A percentile compares a stretch with the other conserved stretches of the same genome.
phyloP scores from a whole-genome alignment of 2,888 invertebrate species.

The Caenorhabditis drosophilae region DNA sequence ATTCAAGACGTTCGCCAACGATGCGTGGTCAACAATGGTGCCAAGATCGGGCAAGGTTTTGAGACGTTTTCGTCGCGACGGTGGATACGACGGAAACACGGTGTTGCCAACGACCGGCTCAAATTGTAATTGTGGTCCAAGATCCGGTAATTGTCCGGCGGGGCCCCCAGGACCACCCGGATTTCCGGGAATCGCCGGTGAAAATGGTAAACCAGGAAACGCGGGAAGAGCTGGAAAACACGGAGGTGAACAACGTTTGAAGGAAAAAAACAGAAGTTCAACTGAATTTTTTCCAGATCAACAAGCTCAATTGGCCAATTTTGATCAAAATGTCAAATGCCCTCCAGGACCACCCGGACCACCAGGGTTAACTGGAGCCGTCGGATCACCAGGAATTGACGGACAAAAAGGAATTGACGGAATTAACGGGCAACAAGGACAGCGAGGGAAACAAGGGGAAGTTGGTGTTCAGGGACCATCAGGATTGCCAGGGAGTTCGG shows the following conservation, averaged over 20 bases:
- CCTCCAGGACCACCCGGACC: slow-evolving; percentile 40
- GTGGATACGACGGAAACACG: too few species aligned
- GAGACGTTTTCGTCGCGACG: not conserved
- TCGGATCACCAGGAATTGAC: slow-evolving; percentile 33
- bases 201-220: slow-evolving; percentile 33
- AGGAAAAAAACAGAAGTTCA: not conserved
- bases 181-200: slow-evolving; percentile 30
- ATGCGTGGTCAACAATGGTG: slow-evolving; percentile 18
- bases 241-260: not conserved
- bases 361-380: slow-evolving; percentile 31
- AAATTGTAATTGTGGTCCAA: slow-evolving; percentile 33
- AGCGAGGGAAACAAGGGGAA: slow-evolving; percentile 24
- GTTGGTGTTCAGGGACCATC: slow-evolving; percentile 28
- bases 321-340: slow-evolving; percentile 30
- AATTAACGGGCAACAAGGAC: slow-evolving; percentile 27
- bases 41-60: too few species aligned
- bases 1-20: slow-evolving; percentile 36
- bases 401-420: slow-evolving; percentile 30
- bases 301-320: slow-evolving; percentile 23
- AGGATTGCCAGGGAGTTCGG: slow-evolving; percentile 35
- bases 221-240: too few species aligned
- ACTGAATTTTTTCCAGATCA: slow-evolving; percentile 5
- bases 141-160: slow-evolving; percentile 27
- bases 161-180: slow-evolving; percentile 38
- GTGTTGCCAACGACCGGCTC: slow-evolving; percentile 11